A percentile compares a stretch with the other conserved stretches of the same genome.
Conservation (phyloP, 2,113 vertebrate genomes). For the Labeo catla region DNA sequence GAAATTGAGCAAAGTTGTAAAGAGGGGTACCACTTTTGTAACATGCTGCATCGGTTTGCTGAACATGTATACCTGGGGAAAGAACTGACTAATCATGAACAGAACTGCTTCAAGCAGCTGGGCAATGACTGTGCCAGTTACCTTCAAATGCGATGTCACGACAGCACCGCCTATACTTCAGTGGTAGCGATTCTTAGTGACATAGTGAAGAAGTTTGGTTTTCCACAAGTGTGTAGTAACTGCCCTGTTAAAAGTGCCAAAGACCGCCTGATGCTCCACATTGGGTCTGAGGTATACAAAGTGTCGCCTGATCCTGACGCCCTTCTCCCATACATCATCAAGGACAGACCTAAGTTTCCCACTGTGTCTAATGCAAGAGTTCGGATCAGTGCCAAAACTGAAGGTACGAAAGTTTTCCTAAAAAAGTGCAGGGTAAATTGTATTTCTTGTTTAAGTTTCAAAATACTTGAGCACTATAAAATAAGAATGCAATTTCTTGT, state of each 20-base stretch:
- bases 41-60: conserved; percentile 76
- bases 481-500: conserved; percentile 42
- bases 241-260: conserved; percentile 76
- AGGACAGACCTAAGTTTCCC: conserved; percentile 61
- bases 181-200: conserved; percentile 78
- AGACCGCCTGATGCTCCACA: conserved; percentile 79
- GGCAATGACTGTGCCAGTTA: conserved; percentile 72
- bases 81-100: conserved; percentile 60
- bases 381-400: conserved; percentile 62
- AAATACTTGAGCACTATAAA: not conserved
- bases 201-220: conserved; percentile 71
- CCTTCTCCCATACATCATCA: conserved; percentile 73
- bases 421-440: not conserved
- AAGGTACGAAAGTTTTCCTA: conserved; percentile 57
- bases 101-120: conserved; percentile 66
- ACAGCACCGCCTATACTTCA: conserved; percentile 73
- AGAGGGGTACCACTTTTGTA: conserved; percentile 82
- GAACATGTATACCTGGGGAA: conserved; percentile 70
- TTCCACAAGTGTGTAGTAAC: conserved; percentile 75
- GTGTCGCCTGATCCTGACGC: conserved; percentile 69
- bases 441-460: not conserved
- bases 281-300: conserved; percentile 76
- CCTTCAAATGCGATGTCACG: conserved; percentile 72
- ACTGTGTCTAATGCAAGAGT: conserved; percentile 66
- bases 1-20: conserved; percentile 55